phyloP scores from a whole-genome alignment of 2,888 invertebrate species.

The Frankliniella fusca region DNA sequence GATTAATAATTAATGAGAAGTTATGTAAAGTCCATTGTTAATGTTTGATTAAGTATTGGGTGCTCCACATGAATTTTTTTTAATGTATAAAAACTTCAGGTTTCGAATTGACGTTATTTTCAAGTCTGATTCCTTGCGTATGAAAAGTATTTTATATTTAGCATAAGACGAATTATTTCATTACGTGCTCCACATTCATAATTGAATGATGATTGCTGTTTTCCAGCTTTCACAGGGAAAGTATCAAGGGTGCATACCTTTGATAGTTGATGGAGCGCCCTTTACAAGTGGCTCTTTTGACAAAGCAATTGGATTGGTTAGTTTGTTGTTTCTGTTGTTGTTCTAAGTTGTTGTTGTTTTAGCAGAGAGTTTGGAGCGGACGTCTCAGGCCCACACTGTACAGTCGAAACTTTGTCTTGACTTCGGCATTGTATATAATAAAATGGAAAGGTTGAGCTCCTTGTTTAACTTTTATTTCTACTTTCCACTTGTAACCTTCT shows the following conservation, averaged over 20 bases:
- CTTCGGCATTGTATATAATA: slow-evolving; percentile 25
- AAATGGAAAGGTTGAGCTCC: slow-evolving; percentile 20
- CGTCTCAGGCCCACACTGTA: slow-evolving; percentile 25
- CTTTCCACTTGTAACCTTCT: neutral
- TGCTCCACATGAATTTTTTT: slow-evolving; percentile 23
- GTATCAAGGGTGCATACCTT: neutral
- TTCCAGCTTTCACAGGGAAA: slow-evolving; percentile 8
- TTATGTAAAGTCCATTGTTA: neutral
- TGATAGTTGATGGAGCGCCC: neutral
- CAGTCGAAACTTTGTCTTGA: slow-evolving; percentile 25
- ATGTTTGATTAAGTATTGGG: slow-evolving; percentile 12
- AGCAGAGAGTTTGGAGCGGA: slow-evolving; percentile 19
- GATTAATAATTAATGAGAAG: slow-evolving; percentile 16
- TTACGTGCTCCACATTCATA: slow-evolving; percentile 13
- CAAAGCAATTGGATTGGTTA: slow-evolving; percentile 21
- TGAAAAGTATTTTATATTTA: slow-evolving; percentile 23
- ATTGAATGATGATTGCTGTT: slow-evolving; percentile 2
- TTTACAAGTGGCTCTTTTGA: slow-evolving; percentile 17
- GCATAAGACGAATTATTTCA: slow-evolving; percentile 18
- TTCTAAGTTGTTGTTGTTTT: slow-evolving; percentile 19
- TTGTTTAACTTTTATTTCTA: neutral
- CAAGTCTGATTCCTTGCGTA: slow-evolving; percentile 26
- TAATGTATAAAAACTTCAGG: slow-evolving; percentile 20
- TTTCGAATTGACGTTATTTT: slow-evolving; percentile 22
- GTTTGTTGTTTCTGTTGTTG: slow-evolving; percentile 25